A percentile compares a stretch with the other conserved stretches of the same genome.
phyloP scores from a whole-genome alignment of 2,888 invertebrate genomes.

The Hylaea fasciaria region DNA sequence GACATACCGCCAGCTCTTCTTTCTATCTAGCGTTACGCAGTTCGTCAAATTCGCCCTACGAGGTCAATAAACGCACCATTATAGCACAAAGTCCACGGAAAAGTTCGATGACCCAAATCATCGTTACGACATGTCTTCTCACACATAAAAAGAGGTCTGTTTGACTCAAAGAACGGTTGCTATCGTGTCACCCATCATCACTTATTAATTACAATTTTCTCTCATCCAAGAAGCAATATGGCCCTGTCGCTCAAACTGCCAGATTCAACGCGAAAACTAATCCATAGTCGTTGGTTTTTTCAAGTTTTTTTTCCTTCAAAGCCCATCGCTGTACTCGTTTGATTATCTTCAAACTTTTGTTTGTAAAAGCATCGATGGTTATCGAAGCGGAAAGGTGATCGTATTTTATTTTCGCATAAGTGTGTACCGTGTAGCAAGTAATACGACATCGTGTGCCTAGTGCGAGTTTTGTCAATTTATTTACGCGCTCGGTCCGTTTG shows the following conservation, averaged over 20 bases:
- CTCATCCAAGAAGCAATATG: constrained; percentile 37
- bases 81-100: constrained; percentile 3
- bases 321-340: constrained; percentile 16
- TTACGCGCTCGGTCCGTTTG: too few relatives aligned
- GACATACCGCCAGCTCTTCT: too few relatives aligned
- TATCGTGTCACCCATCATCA: constrained; percentile 24
- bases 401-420: constrained; percentile 21
- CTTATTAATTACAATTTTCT: constrained; percentile 35
- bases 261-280: constrained; percentile 28
- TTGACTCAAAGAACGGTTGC: too few relatives aligned
- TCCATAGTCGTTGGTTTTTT: constrained; percentile 28
- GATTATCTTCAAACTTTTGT: not conserved
- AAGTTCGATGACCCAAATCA: constrained; percentile 2
- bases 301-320: constrained; percentile 5
- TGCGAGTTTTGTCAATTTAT: too few relatives aligned
- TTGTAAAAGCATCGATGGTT: constrained; percentile 23
- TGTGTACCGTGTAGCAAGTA: constrained; percentile 17
- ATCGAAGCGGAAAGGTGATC: not conserved
- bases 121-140: not conserved
- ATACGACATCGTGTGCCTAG: constrained; percentile 26
- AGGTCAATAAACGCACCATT: too few relatives aligned
- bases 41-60: too few relatives aligned
- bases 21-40: too few relatives aligned
- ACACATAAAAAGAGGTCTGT: constrained; percentile 1
- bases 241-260: constrained; percentile 35